These are phyloP conservation scores for Nebria ingens DNA, from an alignment of 1,140 invertebrate genomes.

Conservation along the genomic window DNA sequence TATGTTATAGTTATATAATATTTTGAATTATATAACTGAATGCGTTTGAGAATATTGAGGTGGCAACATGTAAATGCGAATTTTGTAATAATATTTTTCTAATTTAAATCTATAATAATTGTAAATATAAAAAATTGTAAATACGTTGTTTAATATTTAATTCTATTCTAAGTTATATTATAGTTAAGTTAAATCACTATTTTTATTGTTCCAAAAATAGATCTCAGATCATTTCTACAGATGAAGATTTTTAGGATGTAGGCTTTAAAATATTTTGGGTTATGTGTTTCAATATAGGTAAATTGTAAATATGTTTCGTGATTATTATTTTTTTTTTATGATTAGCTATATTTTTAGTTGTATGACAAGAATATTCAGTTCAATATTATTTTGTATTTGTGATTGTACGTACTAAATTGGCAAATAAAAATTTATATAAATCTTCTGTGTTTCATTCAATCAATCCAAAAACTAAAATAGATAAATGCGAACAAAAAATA, in stretches of 20 bases:
- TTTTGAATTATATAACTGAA: too few relatives aligned
- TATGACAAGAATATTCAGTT: too few relatives aligned
- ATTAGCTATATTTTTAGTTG: too few relatives aligned
- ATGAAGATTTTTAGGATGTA: not conserved
- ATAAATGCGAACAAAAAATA: too few relatives aligned
- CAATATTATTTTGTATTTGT: not conserved
- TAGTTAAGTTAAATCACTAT: not conserved
- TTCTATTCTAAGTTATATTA: not conserved
- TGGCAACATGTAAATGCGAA: too few relatives aligned
- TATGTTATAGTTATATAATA: not conserved
- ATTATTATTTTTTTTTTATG: not conserved
- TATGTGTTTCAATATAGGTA: not conserved
- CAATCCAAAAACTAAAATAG: too few relatives aligned
- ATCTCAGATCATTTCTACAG: not conserved
- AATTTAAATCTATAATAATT: not conserved
- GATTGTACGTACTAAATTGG: conserved; percentile 8
- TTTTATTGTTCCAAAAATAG: not conserved
- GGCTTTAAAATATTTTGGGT: not conserved
- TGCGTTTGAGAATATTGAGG: too few relatives aligned
- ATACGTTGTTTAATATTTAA: too few relatives aligned
- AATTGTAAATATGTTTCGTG: too few relatives aligned
- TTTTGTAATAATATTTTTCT: not conserved
- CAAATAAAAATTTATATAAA: conserved; percentile 5
- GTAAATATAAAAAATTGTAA: too few relatives aligned
- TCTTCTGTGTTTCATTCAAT: too few relatives aligned